These are phyloP conservation scores for Myxocyprinus asiaticus DNA, from an alignment of 2,113 vertebrate species.

Conservation along the genomic window DNA sequence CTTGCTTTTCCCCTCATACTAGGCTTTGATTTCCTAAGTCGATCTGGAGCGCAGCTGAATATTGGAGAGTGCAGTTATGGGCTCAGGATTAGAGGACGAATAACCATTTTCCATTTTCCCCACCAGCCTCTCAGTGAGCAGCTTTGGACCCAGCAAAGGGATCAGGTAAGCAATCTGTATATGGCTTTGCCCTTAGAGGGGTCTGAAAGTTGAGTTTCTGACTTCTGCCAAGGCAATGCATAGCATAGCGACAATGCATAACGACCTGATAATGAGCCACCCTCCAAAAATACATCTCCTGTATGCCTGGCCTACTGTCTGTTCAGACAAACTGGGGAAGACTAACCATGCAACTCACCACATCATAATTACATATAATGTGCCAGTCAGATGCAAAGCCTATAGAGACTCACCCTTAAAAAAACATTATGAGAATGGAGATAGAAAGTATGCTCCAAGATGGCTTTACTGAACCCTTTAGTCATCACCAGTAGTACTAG, in stretches of 20 bases:
- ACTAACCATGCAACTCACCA: not conserved
- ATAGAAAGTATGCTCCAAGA: not conserved
- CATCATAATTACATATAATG: not conserved
- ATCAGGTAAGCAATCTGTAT: no score
- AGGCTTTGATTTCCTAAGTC: no score
- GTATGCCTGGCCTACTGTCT: no score
- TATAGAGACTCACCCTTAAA: not conserved
- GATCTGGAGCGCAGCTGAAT: no score
- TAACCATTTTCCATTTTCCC: no score
- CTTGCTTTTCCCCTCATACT: no score
- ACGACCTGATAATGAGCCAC: not conserved
- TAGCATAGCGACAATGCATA: not conserved
- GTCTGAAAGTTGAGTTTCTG: not conserved
- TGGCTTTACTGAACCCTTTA: conserved; percentile 1
- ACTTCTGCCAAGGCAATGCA: not conserved
- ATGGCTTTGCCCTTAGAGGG: no score
- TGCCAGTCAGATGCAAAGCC: not conserved
- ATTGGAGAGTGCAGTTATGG: no score
- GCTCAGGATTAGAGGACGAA: no score
- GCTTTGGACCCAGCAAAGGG: no score
- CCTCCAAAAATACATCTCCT: not conserved
- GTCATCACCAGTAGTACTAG: conserved; percentile 1
- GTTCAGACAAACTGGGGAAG: not conserved
- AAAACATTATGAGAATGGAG: not conserved
- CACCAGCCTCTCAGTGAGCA: no score